phyloP scores from a whole-genome alignment of 2,113 vertebrate genomes.

The Plestiodon gilberti region DNA sequence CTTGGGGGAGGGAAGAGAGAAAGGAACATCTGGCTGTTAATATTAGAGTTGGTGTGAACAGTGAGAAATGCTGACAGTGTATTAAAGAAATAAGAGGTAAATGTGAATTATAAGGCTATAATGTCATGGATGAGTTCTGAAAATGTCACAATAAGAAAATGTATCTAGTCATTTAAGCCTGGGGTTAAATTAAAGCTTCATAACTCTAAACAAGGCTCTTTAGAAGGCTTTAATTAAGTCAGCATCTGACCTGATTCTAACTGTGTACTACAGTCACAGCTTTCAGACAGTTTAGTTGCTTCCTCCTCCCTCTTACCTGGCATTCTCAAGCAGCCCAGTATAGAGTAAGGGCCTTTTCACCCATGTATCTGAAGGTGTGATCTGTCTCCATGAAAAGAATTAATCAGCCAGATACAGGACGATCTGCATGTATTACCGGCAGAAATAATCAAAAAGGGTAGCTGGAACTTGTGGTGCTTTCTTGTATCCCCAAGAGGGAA shows the following conservation, averaged over 20 bases:
- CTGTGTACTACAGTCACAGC: not conserved
- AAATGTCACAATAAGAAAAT: slow-evolving; percentile 17
- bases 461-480: no score
- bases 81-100: slow-evolving; percentile 11
- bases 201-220: slow-evolving; percentile 6
- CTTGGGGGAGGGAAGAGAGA: slow-evolving; percentile 15
- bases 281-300: not conserved
- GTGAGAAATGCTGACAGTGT: not conserved
- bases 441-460: not conserved
- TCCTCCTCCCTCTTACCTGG: not conserved
- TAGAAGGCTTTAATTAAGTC: slow-evolving; percentile 13
- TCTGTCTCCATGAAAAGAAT: not conserved
- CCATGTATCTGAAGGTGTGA: not conserved
- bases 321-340: not conserved
- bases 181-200: slow-evolving; percentile 9
- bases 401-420: not conserved
- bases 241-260: slow-evolving; percentile 2
- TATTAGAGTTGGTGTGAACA: slow-evolving; percentile 3
- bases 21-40: slow-evolving; percentile 21
- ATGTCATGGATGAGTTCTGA: not conserved
- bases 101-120: slow-evolving; percentile 12
- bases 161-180: slow-evolving; percentile 16
- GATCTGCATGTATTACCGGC: not conserved
- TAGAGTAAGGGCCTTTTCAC: not conserved
- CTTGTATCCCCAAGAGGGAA: not conserved